These are phyloP conservation scores for Agriopis leucophaearia DNA, from an alignment of 2,888 invertebrate genomes.

Conservation along the genomic window DNA sequence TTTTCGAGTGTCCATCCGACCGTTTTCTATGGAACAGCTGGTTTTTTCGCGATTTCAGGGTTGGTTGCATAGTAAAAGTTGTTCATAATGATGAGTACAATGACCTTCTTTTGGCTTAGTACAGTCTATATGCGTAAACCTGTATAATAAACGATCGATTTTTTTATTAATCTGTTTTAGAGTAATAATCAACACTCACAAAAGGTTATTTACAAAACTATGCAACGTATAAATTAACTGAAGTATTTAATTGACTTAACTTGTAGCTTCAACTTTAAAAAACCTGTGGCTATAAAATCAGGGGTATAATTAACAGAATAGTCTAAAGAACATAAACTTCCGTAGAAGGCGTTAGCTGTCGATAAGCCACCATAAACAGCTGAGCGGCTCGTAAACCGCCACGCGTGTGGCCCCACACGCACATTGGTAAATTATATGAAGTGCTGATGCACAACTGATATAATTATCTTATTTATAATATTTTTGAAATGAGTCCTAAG, in stretches of 20 bases:
- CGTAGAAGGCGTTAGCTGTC: conserved; percentile 27
- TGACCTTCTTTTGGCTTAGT: no score
- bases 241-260: conserved; percentile 4
- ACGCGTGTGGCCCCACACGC: conserved; percentile 29
- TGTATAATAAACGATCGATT: no score
- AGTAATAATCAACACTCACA: no score
- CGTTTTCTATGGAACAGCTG: no score
- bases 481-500: no score
- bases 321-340: conserved; percentile 23
- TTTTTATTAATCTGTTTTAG: no score
- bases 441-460: no score
- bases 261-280: conserved; percentile 7
- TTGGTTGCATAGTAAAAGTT: no score
- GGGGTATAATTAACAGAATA: conserved; percentile 20
- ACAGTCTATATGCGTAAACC: no score
- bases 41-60: no score
- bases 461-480: neutral
- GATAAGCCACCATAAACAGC: conserved; percentile 19
- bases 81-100: no score
- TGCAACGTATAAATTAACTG: neutral
- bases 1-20: no score
- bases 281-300: conserved; percentile 22
- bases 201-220: neutral
- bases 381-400: conserved; percentile 15
- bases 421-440: neutral